Base-by-base conservation (phyloP, 2,113 vertebrate species). In the Falcunculus frontatus region DNA sequence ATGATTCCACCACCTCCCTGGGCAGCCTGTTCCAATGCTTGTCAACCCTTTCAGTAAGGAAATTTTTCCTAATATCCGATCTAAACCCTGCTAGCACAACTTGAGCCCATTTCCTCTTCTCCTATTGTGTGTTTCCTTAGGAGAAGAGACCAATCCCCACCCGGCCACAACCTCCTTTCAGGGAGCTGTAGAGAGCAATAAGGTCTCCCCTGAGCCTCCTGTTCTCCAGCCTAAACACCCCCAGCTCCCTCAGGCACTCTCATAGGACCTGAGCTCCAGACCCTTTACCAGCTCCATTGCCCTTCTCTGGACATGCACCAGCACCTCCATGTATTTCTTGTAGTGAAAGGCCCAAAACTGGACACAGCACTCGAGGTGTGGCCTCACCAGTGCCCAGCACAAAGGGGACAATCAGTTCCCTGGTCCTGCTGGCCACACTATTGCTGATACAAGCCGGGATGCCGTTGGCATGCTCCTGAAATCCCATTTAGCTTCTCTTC, bases 171-270 rank as follows among this genome's bases (percentile, higher is more conserved):
- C 13, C 6, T 52, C 60, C 37, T 46, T 59, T 39, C 44, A 72
- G 13, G 14, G 2, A 33, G 15, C 6, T 59, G 6, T 19, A 33
- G 14, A 35, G 42, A 55, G 5, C 2, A 4, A 1, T 11, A 64
- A 88, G 4, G 7, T 53, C 23, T 52, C n/a, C 25, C 9, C 65
- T 8, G 7, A 44, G 27, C 22, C 26, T 23, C 11, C 41, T 27
- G 4, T 55, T 68, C n/a, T 41, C 23, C 20, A 53, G 12, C 1
- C 20, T n/a, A 11, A 76, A n/a, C 16, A 26, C 1, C 4, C 9
- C 32, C 60, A 82, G 19, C n/a, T 79, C n/a, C 41, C 41, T 70
- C 64, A 62, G 39, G 13, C 2, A 4, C 25, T 60, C 6, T 41
- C n/a, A 35, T 0, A 32, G 22, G 26, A 55, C 22, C 10, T 32